These are phyloP conservation scores for Uromys caudimaculatus DNA, from an alignment of 2,797 vertebrate genomes.

Conservation along the genomic window DNA sequence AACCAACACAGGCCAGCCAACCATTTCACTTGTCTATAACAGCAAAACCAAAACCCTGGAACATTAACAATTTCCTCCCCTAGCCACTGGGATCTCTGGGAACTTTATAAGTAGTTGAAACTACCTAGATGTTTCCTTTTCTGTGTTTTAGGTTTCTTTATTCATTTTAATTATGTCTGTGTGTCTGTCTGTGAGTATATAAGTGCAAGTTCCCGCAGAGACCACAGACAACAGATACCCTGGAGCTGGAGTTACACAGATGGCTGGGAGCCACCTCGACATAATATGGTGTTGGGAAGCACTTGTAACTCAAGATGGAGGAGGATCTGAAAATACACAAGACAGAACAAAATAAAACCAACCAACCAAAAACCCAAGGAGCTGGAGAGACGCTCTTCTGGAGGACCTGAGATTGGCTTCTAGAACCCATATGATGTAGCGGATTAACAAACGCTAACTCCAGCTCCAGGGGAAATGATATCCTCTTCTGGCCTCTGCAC, in stretches of 20 bases:
- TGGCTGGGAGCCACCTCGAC: background rate
- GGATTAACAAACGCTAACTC: background rate
- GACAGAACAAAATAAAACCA: too few relatives aligned
- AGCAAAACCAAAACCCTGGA: conserved; percentile 42
- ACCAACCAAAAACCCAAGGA: background rate
- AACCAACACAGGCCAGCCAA: background rate
- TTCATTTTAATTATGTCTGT: background rate
- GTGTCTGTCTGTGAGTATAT: background rate
- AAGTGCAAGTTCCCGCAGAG: too few relatives aligned
- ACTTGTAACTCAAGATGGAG: background rate
- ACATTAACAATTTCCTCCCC: conserved; percentile 46
- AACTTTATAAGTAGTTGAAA: conserved; percentile 40
- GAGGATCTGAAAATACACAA: background rate
- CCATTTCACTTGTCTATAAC: background rate
- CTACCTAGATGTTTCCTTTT: background rate
- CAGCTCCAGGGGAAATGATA: background rate
- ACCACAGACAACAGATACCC: background rate
- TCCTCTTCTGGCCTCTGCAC: background rate
- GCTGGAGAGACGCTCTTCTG: too few relatives aligned
- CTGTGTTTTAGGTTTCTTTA: background rate
- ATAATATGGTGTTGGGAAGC: background rate
- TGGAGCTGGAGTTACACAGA: background rate
- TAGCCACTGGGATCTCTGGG: background rate
- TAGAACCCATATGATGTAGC: background rate
- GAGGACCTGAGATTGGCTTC: background rate